Evolutionary conservation across 2,113 vertebrate species (phyloP).

Genomic region (Corydoras maculifer): DNA sequence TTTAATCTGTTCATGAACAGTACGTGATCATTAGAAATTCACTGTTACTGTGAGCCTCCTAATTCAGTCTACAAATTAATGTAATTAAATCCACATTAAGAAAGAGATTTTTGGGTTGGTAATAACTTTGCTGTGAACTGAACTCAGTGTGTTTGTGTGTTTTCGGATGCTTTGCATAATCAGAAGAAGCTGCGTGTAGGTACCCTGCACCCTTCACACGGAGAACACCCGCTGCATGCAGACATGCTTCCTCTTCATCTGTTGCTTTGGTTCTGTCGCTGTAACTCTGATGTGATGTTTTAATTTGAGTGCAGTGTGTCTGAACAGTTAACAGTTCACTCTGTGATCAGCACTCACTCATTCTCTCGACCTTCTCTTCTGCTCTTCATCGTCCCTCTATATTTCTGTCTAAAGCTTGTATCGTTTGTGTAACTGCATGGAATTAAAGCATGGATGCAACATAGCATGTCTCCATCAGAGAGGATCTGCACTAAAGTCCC

Average conservation of each 20-base stretch:
- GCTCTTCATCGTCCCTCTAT: constrained; percentile 23
- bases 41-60: no score
- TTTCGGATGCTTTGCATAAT: constrained; percentile 60
- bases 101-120: no score
- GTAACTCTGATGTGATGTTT: constrained; percentile 8
- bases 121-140: no score
- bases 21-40: no score
- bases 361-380: constrained; percentile 39
- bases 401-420: constrained; percentile 26
- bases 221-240: constrained; percentile 35
- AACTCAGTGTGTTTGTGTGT: constrained; percentile 56
- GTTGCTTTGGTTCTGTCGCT: constrained; percentile 21
- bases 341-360: background rate
- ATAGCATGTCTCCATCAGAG: constrained; percentile 5
- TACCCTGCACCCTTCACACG: constrained; percentile 48
- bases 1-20: no score
- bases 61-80: no score
- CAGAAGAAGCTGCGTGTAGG: constrained; percentile 63
- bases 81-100: no score
- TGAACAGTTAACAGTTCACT: background rate
- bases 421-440: constrained; percentile 22
- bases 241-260: constrained; percentile 22
- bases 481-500: background rate
- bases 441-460: constrained; percentile 19
- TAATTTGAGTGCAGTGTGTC: background rate